Percentiles rank a stretch among this genome's conserved stretches.
Conservation (phyloP, 2,888 invertebrate species). For the Cephalotes varians region DNA sequence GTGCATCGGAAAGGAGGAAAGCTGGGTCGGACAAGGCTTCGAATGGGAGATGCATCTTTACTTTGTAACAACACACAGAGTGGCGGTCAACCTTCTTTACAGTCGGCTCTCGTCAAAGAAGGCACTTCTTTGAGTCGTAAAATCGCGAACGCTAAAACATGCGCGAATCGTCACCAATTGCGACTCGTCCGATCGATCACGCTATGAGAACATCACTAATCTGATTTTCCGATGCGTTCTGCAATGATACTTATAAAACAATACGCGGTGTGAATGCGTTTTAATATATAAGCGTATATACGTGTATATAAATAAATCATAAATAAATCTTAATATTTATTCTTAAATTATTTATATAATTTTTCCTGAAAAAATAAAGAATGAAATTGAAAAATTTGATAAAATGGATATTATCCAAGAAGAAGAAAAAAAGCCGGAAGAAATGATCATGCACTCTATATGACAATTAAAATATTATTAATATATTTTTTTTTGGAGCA, state of each 20-base stretch:
- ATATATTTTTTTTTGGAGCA: background rate
- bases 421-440: background rate
- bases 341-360: background rate
- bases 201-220: background rate
- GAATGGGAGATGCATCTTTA: conserved; percentile 61
- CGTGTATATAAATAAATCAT: no score
- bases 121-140: conserved; percentile 34
- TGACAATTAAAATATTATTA: background rate
- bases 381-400: background rate
- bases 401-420: background rate
- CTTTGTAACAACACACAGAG: conserved; percentile 58
- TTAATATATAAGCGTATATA: background rate
- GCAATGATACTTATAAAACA: background rate
- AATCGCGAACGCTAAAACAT: background rate
- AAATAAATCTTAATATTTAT: background rate
- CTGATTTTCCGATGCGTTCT: background rate
- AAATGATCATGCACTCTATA: background rate
- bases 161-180: conserved; percentile 15
- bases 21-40: conserved; percentile 39
- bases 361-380: background rate
- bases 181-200: background rate
- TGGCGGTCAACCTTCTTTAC: conserved; percentile 55
- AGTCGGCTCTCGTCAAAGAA: conserved; percentile 6
- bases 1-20: conserved; percentile 44
- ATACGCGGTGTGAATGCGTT: background rate